Base-by-base conservation (phyloP, 2,888 invertebrate genomes). In the Spodoptera littoralis region DNA sequence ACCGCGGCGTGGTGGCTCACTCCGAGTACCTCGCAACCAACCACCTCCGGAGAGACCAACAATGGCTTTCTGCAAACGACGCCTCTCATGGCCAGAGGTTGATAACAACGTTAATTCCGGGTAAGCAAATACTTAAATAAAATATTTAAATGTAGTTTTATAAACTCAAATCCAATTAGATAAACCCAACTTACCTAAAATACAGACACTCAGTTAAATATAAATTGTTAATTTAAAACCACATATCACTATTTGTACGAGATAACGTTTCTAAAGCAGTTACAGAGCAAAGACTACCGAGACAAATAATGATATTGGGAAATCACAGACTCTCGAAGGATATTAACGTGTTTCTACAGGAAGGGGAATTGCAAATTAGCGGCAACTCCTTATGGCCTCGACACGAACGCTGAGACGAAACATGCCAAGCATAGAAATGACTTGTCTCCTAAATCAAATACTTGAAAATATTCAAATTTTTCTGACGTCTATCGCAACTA, bases 1-100 rank as follows among this genome's bases (percentile, higher is more conserved):
- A 0, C 90, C 90, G 1, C 92, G 95, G 27, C 92, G 96, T 6
- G 95, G 96, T 0, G 96, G 96, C 18, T 96, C 96, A 1, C 92
- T 96, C 76, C 95, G 96, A 4, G 95, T 95, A 60, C 94, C 96
- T 8, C 94, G 96, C 64, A 94, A 95, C 27, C 95, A 91, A 60
- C 93, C 95, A 30, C 96, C 96, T 11, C 95, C 96, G 11, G 96
- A 96, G 81, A 96, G 96, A 58, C 96, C 96, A 11, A 95, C 96
- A 42, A 95, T 97, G 89, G 96, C 96, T 52, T 98, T 97, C 87
- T 97, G 97, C 89, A 96, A 96, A 76, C 95, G 98, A 55, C 95
- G 97, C 51, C 95, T 96, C 43, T 97, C 97, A 43, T 98, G 98
- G 98, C 98, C 97, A 9, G 98, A 98, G 90, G 97, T 98, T 65